phyloP scores from a whole-genome alignment of 2,797 vertebrate genomes.

The Oreonectes daqikongensis region DNA sequence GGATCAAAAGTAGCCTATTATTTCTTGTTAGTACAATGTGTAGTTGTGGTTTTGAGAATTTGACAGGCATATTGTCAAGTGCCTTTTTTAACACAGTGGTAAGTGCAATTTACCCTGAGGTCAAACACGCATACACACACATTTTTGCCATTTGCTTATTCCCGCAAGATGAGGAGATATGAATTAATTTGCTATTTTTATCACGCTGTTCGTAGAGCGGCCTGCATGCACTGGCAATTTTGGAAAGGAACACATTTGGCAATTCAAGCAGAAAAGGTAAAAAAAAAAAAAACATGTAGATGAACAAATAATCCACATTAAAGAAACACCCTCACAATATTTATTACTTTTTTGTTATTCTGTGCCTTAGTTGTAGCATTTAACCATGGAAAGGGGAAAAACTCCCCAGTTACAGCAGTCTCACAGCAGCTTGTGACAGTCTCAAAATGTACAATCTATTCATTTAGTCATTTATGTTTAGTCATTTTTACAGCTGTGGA shows the following conservation, averaged over 20 bases:
- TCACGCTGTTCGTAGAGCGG: too few relatives aligned
- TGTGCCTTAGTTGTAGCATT: not conserved
- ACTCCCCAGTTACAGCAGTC: too few relatives aligned
- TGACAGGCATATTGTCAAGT: not conserved
- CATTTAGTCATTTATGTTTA: too few relatives aligned
- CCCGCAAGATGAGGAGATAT: conserved; percentile 37
- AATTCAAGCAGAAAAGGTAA: conserved; percentile 8
- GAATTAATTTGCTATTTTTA: conserved; percentile 58
- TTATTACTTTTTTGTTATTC: conserved; percentile 9
- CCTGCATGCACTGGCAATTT: conserved; percentile 13
- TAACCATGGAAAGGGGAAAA: not conserved
- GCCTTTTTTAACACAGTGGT: not conserved
- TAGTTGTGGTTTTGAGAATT: not conserved
- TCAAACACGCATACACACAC: conserved; percentile 19
- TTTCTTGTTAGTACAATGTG: conserved; percentile 14
- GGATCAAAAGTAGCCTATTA: not conserved
- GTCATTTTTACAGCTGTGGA: too few relatives aligned
- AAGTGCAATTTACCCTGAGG: conserved; percentile 19
- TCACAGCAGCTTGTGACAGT: too few relatives aligned
- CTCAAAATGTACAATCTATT: too few relatives aligned
- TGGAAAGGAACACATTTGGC: conserved; percentile 10
- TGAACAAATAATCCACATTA: conserved; percentile 25
- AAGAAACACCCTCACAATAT: not conserved
- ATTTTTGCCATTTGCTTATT: conserved; percentile 28
- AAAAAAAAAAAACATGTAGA: not conserved